Base-by-base conservation (phyloP, 1,140 invertebrate species). In the Aphaenogaster ashmeadi region DNA sequence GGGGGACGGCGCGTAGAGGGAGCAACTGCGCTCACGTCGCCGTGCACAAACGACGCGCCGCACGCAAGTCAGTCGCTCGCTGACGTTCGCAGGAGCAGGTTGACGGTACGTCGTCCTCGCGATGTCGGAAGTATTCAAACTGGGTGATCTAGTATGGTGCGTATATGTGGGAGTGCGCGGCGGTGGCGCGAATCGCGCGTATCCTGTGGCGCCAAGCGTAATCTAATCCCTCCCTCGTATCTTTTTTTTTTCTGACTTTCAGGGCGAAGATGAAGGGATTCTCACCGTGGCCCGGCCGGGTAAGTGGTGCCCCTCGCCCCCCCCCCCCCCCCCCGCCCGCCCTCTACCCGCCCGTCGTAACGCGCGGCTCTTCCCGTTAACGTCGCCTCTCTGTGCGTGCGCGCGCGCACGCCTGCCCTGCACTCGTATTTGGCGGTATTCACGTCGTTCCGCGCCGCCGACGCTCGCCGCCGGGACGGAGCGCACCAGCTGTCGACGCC, bases 191-290 rank as follows among this genome's bases (percentile, higher is more conserved):
- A 33, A 27, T 27, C 27, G 72, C 52, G 69, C 36, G 56, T 41
- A 27, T 3, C 15, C 5, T 21, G 27, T 15, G 9, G 52, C 27
- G 21, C 0, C 7, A 27, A 3, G 41, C 4, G 27, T 74, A 79
- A 13, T 21, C 21, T 90, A 90, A 90, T 90, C 18, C 15, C 15
- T 52, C 33, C n/a, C 13, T 1, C 21, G 41, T 41, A 18, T 47
- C n/a, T 64, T 27, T 50, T 87, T 13, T 88, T 90, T 92, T 94
- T 95, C 92, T 96, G 95, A 95, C 94, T 98, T 98, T 93, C 96
- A 98, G 98, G 98, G 98, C 98, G 33, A 98, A 98, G 97, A 99
- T 99, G 98, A 99, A 98, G 96, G 98, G 98, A 93, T 99, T 98
- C 96, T 98, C 98, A 86, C 98, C 98, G 87, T 99, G 98, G 98